Evolutionary conservation across 2,888 invertebrate genomes (phyloP).

Genomic region (Stegana nigrithorax): DNA sequence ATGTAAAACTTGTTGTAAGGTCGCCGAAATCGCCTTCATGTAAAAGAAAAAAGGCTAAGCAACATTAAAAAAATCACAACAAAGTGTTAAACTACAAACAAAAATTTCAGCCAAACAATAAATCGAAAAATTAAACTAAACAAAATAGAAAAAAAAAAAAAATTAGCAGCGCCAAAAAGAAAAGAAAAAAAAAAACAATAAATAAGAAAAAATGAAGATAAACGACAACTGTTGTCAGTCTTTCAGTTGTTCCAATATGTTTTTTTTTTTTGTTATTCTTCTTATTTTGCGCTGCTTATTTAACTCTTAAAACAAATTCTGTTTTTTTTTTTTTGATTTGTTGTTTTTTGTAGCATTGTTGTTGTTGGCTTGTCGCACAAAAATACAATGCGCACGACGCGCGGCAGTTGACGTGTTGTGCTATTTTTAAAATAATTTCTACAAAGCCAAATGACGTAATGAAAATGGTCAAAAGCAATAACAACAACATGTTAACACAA

Average conservation of each 20-base stretch:
- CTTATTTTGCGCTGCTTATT: neutral
- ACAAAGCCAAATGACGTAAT: constrained; percentile 60
- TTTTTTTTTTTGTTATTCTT: neutral
- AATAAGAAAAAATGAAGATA: neutral
- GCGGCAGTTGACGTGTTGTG: constrained; percentile 56
- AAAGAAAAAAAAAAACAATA: too few species aligned
- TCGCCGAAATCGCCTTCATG: neutral
- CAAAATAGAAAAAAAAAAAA: neutral
- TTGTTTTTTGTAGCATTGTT: neutral
- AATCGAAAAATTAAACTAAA: neutral
- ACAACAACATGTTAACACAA: constrained; percentile 35
- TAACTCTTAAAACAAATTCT: neutral
- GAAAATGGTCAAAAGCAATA: constrained; percentile 43
- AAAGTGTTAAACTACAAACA: too few species aligned
- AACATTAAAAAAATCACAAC: neutral
- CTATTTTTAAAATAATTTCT: constrained; percentile 63
- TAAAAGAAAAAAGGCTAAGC: neutral
- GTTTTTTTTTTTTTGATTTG: neutral
- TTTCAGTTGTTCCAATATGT: too few species aligned
- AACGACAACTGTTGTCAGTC: constrained; percentile 3
- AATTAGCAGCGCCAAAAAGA: neutral
- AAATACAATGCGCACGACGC: too few species aligned
- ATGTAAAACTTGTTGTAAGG: neutral
- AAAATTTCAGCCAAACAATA: neutral
- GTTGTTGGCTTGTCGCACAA: neutral